phyloP scores from a whole-genome alignment of 2,113 vertebrate genomes.

The Herpetotheres cachinnans region DNA sequence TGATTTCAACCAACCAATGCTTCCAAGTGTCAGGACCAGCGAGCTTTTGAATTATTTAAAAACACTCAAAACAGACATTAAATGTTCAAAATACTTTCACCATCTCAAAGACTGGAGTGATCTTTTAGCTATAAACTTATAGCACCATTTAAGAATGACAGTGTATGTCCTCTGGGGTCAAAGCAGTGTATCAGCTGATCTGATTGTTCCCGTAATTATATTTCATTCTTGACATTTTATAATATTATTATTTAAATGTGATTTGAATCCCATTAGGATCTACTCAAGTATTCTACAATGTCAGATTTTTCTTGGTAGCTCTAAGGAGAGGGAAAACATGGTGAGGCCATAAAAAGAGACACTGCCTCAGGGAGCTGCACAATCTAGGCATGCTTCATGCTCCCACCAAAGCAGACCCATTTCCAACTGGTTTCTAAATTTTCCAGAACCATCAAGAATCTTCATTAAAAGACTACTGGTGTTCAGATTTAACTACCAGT shows the following conservation, averaged over 20 bases:
- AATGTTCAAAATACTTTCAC: background rate
- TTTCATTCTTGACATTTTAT: background rate
- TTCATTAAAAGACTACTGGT: background rate
- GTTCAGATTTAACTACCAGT: background rate
- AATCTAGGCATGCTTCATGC: background rate
- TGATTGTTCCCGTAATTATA: background rate
- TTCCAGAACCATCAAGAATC: background rate
- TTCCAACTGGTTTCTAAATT: background rate
- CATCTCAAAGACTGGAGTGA: background rate
- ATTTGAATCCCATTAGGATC: background rate
- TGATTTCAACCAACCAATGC: background rate
- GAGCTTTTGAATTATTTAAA: background rate
- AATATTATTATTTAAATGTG: background rate
- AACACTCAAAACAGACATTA: background rate
- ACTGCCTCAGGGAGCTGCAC: background rate
- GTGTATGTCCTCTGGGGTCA: background rate
- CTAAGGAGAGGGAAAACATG: background rate
- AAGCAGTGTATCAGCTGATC: background rate
- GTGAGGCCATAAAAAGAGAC: background rate
- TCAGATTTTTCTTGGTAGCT: background rate
- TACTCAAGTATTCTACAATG: background rate
- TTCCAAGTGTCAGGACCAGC: background rate
- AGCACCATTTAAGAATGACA: background rate
- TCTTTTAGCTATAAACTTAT: background rate
- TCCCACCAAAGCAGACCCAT: background rate